Evolutionary conservation across 2,113 vertebrate genomes (phyloP).

Genomic region (Notarius quadriscutis): DNA sequence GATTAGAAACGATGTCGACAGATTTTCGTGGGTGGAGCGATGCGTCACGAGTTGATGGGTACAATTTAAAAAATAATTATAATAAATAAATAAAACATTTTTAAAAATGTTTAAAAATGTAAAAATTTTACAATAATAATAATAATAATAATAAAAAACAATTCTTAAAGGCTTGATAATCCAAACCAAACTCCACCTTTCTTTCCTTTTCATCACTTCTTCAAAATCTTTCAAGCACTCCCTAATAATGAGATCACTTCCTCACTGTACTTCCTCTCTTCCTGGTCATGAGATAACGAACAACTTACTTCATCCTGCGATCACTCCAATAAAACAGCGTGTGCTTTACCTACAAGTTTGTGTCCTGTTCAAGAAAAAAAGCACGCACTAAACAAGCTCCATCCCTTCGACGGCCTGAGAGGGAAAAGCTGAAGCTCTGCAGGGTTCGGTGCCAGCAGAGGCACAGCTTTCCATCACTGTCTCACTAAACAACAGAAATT

Average conservation of each 20-base stretch:
- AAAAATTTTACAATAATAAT: neutral
- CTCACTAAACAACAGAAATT: neutral
- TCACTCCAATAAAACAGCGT: too few species aligned
- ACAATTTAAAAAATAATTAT: neutral
- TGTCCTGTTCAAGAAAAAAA: neutral
- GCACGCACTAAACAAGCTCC: neutral
- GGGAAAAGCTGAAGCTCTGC: neutral
- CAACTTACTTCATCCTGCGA: too few species aligned
- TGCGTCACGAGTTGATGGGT: neutral
- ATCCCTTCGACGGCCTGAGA: neutral
- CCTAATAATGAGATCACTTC: too few species aligned
- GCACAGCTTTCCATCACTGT: neutral
- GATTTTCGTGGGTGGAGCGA: neutral
- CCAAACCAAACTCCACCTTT: neutral
- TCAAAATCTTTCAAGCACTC: neutral
- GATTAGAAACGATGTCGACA: neutral
- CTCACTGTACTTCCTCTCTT: too few species aligned
- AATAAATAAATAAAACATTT: too few species aligned
- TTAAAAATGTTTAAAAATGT: too few species aligned
- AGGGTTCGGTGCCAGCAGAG: too few species aligned
- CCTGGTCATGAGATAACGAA: too few species aligned
- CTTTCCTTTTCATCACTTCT: neutral
- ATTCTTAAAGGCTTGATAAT: neutral
- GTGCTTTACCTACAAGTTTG: too few species aligned
- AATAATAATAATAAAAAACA: neutral